Base-by-base conservation (phyloP, 35 echinoderm and acorn worm species). In the Anneissia japonica region DNA sequence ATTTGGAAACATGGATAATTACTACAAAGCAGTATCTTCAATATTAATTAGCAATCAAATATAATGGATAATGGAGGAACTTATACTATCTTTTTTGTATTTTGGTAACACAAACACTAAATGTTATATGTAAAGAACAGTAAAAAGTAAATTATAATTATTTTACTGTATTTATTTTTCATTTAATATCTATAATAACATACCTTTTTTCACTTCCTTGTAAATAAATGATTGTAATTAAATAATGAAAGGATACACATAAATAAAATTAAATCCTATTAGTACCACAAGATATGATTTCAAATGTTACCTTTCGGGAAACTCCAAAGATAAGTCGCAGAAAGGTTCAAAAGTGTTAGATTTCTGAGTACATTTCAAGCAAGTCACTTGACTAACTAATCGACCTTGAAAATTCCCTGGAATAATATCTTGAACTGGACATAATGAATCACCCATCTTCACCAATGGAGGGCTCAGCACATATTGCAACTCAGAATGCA, bases 331-430 rank as follows among this genome's bases (percentile, higher is more conserved):
- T 30, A 97, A 83, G 72, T 97, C 95, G 89, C 95, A 93, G 82
- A 93, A 91, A 37, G 95, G 88, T 83, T 97, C 95, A 84, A 79
- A 97, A 3, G 95, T 97, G 76, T 97, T 97, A n/a, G 95, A 97
- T 39, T 89, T 88, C 64, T 90, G 46, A 37, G 72, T 40, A 46
- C 94, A 97, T 29, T 82, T 40, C 30, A 90, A 74, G 79, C 94
- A 97, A 13, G 83, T 93, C 9, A 97, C 94, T 31, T 97, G 94
- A 77, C 90, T 92, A 29, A 97, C 94, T 36, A 97, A 40, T 30
- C 85, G 84, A 11, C 94, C 94, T 82, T 97, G 87, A 86, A 97
- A 97, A 91, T 77, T 97, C 46, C 79, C 84, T 17, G 77, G 33
- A 5, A 97, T 89, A 36, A 97, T 89, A 35, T 97, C 80, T 39